Percentiles rank a stretch among this genome's conserved stretches.
These are phyloP conservation scores for Quadroppia sp. DNA, from an alignment of 2,888 invertebrate genomes.

Conservation along the genomic window DNA sequence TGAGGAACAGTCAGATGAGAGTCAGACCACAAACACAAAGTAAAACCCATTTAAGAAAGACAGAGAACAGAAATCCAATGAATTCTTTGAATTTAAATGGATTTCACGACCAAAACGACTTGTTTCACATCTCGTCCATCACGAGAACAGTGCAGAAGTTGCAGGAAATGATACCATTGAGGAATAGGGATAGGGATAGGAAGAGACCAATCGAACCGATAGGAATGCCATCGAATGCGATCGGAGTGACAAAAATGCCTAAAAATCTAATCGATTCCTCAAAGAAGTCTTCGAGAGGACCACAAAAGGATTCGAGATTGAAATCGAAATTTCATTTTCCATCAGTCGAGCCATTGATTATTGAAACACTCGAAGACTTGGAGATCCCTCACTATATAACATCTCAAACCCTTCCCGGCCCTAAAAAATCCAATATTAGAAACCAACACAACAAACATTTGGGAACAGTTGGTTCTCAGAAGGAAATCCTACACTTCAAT, in stretches of 20 bases:
- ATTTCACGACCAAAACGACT: background rate
- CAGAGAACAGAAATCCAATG: background rate
- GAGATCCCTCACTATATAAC: slow-evolving; percentile 5
- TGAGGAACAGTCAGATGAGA: background rate
- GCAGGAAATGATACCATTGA: slow-evolving; percentile 1
- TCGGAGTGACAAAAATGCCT: background rate
- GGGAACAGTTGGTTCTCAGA: background rate
- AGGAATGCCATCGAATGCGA: background rate
- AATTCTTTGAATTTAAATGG: background rate
- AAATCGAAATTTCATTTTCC: slow-evolving; percentile 17
- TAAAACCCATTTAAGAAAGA: background rate
- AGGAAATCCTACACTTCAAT: background rate
- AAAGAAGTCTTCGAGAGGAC: background rate
- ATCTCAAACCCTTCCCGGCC: background rate
- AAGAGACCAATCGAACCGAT: background rate
- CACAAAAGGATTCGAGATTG: background rate
- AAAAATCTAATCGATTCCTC: background rate
- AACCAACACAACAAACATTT: background rate
- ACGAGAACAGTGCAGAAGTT: slow-evolving; percentile 10
- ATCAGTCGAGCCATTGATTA: background rate
- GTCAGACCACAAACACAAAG: background rate
- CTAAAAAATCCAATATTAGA: background rate
- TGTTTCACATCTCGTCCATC: background rate
- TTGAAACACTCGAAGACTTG: slow-evolving; percentile 13
- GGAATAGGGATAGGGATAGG: background rate